Conservation (phyloP, 2,797 vertebrate species). For the Malacoraja senta region DNA sequence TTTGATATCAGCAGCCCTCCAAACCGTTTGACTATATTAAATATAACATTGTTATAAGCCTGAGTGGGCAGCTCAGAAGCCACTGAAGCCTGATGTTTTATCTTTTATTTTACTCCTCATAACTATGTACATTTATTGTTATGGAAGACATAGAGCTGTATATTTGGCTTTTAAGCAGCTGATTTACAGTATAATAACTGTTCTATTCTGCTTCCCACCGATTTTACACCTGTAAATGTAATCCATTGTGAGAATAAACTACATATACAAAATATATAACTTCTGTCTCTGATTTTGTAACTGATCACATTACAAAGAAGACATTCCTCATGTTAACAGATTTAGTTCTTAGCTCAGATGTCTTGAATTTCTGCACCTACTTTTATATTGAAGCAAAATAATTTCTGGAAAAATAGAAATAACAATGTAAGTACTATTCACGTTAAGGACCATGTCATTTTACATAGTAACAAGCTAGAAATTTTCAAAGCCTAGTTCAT, state of each 20-base stretch:
- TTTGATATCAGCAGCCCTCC: constrained; percentile 4
- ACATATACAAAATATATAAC: constrained; percentile 35
- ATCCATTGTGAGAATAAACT: constrained; percentile 89
- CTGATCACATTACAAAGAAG: neutral
- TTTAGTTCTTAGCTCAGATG: neutral
- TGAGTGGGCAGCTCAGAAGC: constrained; percentile 15
- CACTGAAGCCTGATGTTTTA: constrained; percentile 13
- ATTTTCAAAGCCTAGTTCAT: neutral
- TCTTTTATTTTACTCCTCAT: constrained; percentile 36
- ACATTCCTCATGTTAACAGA: neutral
- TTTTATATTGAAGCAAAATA: neutral
- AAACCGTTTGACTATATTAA: neutral
- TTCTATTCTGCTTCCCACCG: constrained; percentile 62
- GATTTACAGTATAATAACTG: constrained; percentile 51
- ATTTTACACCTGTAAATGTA: constrained; percentile 78
- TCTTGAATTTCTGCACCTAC: neutral
- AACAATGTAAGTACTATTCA: neutral
- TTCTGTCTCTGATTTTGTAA: constrained; percentile 29
- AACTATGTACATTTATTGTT: constrained; percentile 35
- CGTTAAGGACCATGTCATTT: neutral
- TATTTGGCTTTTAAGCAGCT: constrained; percentile 42
- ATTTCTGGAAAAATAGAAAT: neutral
- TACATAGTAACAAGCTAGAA: neutral
- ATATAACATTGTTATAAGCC: neutral
- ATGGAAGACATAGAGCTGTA: constrained; percentile 28